Percentiles rank a stretch among this genome's conserved stretches.
Evolutionary conservation across 1,140 invertebrate genomes (phyloP).

Genomic region (Ceratosolen fusciceps): DNA sequence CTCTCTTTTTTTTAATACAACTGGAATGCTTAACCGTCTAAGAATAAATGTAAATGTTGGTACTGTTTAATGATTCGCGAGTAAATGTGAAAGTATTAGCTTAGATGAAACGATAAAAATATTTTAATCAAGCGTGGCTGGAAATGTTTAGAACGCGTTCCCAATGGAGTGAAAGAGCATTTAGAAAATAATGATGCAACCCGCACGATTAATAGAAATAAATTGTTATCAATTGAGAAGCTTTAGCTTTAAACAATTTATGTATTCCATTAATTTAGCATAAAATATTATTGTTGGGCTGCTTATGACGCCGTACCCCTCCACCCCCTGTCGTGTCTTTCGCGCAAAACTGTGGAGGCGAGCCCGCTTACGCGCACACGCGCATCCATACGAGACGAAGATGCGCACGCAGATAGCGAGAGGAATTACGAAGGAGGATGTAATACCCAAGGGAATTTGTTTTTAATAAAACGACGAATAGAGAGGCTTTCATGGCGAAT

Average conservation of each 20-base stretch:
- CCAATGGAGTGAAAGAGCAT: neutral
- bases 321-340: neutral
- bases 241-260: neutral
- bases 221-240: neutral
- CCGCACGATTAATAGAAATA: neutral
- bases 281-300: neutral
- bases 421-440: slow-evolving; percentile 4
- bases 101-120: slow-evolving; percentile 4
- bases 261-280: neutral
- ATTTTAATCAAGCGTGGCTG: neutral
- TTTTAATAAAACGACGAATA: neutral
- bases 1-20: no score
- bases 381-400: no score
- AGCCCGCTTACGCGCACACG: neutral
- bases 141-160: neutral
- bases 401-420: slow-evolving; percentile 7
- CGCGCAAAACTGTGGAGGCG: neutral
- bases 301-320: neutral
- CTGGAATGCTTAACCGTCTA: neutral
- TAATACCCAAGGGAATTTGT: neutral
- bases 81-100: slow-evolving; percentile 5
- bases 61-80: slow-evolving; percentile 17
- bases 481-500: no score
- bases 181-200: neutral
- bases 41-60: neutral